phyloP scores from a whole-genome alignment of 2,113 vertebrate genomes.

The Gymnobelideus leadbeateri region DNA sequence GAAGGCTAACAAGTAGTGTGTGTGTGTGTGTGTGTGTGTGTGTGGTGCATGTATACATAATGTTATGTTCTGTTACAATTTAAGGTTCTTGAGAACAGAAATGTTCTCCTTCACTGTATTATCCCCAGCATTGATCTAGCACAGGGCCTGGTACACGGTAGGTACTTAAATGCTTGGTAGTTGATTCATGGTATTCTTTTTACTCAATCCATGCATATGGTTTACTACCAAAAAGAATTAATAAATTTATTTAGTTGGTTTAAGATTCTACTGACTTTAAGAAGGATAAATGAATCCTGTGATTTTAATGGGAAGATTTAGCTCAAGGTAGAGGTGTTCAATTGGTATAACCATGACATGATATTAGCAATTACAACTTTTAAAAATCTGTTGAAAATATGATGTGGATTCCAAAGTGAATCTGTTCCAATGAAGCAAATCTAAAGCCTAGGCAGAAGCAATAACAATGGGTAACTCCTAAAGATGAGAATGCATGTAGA shows the following conservation, averaged over 20 bases:
- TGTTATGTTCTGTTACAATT: neutral
- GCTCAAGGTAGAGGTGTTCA: neutral
- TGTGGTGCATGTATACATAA: neutral
- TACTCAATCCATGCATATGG: neutral
- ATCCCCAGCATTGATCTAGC: neutral
- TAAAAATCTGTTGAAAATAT: constrained; percentile 31
- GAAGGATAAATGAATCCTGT: constrained; percentile 16
- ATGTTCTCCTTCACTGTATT: neutral
- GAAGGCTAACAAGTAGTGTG: neutral
- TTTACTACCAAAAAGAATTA: neutral
- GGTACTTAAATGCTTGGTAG: neutral
- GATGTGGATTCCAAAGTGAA: constrained; percentile 43
- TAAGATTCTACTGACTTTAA: neutral
- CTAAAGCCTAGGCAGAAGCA: neutral
- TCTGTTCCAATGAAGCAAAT: constrained; percentile 35
- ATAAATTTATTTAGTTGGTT: neutral
- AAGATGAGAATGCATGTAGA: constrained; percentile 40
- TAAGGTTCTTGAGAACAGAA: neutral
- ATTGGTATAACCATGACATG: constrained; percentile 25
- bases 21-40: no score
- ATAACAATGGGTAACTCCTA: constrained; percentile 39
- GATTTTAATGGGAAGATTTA: constrained; percentile 1
- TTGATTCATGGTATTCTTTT: neutral
- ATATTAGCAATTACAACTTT: neutral
- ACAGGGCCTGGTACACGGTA: neutral